These are phyloP conservation scores for Drosophila persimilis DNA, from an alignment of 1,140 invertebrate species.

Conservation along the genomic window DNA sequence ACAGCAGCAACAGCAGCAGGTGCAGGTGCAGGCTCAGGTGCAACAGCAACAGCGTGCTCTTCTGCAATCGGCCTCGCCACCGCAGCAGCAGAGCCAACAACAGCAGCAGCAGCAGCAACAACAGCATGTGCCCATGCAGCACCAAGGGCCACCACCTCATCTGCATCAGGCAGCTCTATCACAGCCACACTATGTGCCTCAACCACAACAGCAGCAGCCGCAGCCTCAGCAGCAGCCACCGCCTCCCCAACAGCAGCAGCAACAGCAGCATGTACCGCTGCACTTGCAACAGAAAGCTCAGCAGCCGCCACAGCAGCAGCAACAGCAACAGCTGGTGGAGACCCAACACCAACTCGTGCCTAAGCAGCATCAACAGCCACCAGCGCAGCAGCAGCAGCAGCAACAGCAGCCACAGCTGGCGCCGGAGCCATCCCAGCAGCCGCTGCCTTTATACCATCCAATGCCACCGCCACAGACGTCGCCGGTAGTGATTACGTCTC, in stretches of 20 bases:
- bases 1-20: constrained; percentile 30
- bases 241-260: constrained; percentile 70
- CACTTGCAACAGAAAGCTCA: constrained; percentile 83
- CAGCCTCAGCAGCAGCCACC: constrained; percentile 67
- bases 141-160: constrained; percentile 63
- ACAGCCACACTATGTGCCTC: constrained; percentile 83
- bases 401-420: constrained; percentile 45
- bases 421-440: constrained; percentile 45
- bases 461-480: constrained; percentile 73
- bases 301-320: constrained; percentile 79
- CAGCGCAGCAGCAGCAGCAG: constrained; percentile 55
- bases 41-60: constrained; percentile 70
- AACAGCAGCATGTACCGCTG: constrained; percentile 61
- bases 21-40: constrained; percentile 17
- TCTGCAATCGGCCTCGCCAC: constrained; percentile 61
- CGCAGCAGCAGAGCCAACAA: constrained; percentile 54
- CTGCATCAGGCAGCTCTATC: constrained; percentile 79
- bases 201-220: constrained; percentile 65
- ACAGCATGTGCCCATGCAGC: constrained; percentile 68
- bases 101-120: constrained; percentile 58
- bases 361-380: constrained; percentile 77
- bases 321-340: constrained; percentile 46
- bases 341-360: constrained; percentile 72
- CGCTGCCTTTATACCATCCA: constrained; percentile 63
- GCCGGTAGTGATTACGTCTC: constrained; percentile 59